Conservation (phyloP, 2,888 invertebrate genomes). For the Drosophila kokeensis region DNA sequence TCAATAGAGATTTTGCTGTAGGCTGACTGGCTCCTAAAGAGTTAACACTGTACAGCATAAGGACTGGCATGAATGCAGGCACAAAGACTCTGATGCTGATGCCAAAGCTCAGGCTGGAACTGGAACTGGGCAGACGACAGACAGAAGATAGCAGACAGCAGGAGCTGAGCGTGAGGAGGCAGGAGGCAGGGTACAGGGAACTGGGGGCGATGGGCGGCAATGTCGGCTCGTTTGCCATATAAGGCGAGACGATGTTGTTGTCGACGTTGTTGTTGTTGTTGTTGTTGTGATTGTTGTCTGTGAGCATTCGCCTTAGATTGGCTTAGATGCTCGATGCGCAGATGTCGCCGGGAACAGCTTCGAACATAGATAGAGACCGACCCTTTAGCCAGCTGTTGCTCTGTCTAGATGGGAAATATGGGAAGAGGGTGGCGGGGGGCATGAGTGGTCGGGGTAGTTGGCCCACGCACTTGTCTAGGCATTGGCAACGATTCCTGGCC, state of each 20-base stretch:
- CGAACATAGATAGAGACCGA: conserved; percentile 21
- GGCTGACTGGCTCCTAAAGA: neutral
- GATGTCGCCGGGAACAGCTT: conserved; percentile 65
- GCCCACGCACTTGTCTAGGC: conserved; percentile 74
- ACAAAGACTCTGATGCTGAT: conserved; percentile 8
- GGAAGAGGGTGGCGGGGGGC: too few species aligned
- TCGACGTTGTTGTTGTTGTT: conserved; percentile 28
- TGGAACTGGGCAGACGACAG: conserved; percentile 4
- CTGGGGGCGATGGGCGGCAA: conserved; percentile 13
- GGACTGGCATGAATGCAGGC: conserved; percentile 18
- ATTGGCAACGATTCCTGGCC: conserved; percentile 24
- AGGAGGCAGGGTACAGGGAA: conserved; percentile 9
- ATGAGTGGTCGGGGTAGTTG: conserved; percentile 1
- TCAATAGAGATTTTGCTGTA: neutral
- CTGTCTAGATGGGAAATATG: neutral
- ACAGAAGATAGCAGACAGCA: neutral
- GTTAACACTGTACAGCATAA: conserved; percentile 3
- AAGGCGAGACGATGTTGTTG: conserved; percentile 58
- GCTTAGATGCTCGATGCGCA: conserved; percentile 44
- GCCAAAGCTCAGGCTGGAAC: neutral
- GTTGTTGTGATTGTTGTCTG: conserved; percentile 20
- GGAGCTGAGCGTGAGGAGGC: neutral
- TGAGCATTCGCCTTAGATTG: conserved; percentile 57
- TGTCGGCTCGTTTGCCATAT: conserved; percentile 73
- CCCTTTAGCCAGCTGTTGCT: conserved; percentile 63